phyloP scores from a whole-genome alignment of 2,888 invertebrate species.

The Drosophila subquinaria region DNA sequence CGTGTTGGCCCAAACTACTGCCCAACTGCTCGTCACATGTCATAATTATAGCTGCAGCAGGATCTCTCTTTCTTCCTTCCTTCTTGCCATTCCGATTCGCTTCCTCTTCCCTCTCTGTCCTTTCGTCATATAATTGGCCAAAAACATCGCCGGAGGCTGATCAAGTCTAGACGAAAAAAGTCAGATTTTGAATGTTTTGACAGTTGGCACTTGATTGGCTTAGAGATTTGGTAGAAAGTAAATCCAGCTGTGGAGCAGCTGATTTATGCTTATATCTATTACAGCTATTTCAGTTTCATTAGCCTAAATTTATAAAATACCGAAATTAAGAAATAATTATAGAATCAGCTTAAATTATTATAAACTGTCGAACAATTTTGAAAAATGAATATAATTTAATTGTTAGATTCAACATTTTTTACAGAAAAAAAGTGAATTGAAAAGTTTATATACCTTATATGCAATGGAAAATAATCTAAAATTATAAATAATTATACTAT shows the following conservation, averaged over 20 bases:
- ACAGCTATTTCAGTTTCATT: too few relatives aligned
- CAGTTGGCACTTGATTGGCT: slow-evolving; percentile 67
- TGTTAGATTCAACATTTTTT: too few relatives aligned
- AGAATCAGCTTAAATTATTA: too few relatives aligned
- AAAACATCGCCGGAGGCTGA: slow-evolving; percentile 60
- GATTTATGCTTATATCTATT: neutral
- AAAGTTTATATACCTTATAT: too few relatives aligned
- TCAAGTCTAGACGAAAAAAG: slow-evolving; percentile 68
- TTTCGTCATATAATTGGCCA: slow-evolving; percentile 59
- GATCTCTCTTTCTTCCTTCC: slow-evolving; percentile 18
- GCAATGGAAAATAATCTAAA: too few relatives aligned
- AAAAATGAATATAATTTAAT: too few relatives aligned
- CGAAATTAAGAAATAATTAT: too few relatives aligned
- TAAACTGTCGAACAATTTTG: too few relatives aligned
- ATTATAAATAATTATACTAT: too few relatives aligned
- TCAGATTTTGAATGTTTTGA: slow-evolving; percentile 63
- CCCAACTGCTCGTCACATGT: slow-evolving; percentile 66
- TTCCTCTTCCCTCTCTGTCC: neutral
- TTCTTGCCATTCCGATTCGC: slow-evolving; percentile 4
- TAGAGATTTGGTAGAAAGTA: slow-evolving; percentile 12
- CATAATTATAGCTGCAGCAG: slow-evolving; percentile 70
- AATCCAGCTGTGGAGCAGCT: neutral
- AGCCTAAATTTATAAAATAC: too few relatives aligned
- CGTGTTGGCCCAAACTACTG: slow-evolving; percentile 19
- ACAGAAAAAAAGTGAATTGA: too few relatives aligned